Evolutionary conservation across 2,888 invertebrate species (phyloP), one percentile per base, ranked within the genome.

Genomic region (Ischnura elegans): DNA sequence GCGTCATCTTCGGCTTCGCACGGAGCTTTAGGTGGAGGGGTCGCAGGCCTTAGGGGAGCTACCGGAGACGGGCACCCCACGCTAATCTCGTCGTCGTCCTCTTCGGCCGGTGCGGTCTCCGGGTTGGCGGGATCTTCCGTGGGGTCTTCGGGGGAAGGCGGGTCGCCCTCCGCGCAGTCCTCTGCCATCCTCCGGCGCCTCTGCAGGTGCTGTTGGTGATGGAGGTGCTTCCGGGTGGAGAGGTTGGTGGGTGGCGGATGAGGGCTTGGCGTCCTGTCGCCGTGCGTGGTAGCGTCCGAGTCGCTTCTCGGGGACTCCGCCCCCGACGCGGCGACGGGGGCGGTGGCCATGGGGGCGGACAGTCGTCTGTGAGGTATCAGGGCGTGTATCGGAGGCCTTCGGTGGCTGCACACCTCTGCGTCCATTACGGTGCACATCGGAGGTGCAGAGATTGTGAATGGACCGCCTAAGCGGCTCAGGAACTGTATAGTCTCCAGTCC

Each of bases 61-160:
- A 76, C 95, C 4, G 97, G 97, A 94, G 97, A 97, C 93, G 98
- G 98, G 95, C 98, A 97, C 66, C 98, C 98, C 84, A 98, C 98
- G 96, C 98, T 98, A 95, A 98, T 98, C 96, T 98, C 98, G 96
- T 98, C 98, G 95, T 98, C 97, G 94, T 95, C 96, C 16, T 93
- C 93, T 47, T 94, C 94, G 47, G 43, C 43, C 25, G 76, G 85
- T 86, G 29, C 51, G 42, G 51, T 36, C 55, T 87, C 87, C 16
- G 87, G 36, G 87, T 47, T 36, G 42, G 87, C 55, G 47, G 66
- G 16, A 2, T 76, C 55, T 8, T 45, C 86, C 66, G n/a, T 21
- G 6, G 36, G 51, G 25, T 61, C 90, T 21, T 55, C 90, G 10
- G 42, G 61, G 16, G 86, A n/a, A 0, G 43, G 4, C 19, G 55